A percentile compares a stretch with the other conserved stretches of the same genome.
Evolutionary conservation across 1,140 invertebrate species (phyloP).

Genomic region (Mercenaria mercenaria): DNA sequence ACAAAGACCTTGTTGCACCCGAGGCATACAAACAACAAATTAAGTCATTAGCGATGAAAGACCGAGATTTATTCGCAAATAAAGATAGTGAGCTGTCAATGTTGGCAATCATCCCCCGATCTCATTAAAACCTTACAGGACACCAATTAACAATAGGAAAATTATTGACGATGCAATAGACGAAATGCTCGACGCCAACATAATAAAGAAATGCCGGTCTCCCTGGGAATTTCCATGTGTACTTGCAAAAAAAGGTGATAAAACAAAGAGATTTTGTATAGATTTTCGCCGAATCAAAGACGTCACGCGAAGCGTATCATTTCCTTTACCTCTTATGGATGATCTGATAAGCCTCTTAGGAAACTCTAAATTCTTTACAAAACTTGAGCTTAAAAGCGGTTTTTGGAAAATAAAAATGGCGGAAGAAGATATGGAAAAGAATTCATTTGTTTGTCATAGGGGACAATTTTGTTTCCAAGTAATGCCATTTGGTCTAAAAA

Average conservation of each 20-base stretch:
- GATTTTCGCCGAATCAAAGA: background rate
- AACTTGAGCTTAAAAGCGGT: conserved; percentile 13
- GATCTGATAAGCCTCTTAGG: conserved; percentile 23
- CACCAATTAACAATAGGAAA: conserved; percentile 59
- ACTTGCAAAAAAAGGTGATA: background rate
- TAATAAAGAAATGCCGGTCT: background rate
- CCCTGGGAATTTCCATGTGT: background rate
- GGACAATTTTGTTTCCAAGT: conserved; percentile 77
- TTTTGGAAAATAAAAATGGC: conserved; percentile 24
- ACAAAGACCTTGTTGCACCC: background rate
- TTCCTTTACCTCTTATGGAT: background rate
- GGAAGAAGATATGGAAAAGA: conserved; percentile 77
- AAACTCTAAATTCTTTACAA: conserved; percentile 51
- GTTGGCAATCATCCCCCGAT: conserved; percentile 58
- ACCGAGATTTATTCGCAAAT: background rate
- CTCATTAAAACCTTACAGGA: conserved; percentile 64
- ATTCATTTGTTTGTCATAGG: conserved; percentile 69
- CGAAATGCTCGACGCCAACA: conserved; percentile 49
- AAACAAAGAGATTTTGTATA: background rate
- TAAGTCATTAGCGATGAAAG: background rate
- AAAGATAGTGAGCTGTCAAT: conserved; percentile 33
- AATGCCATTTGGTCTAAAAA: conserved; percentile 75
- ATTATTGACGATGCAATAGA: conserved; percentile 54
- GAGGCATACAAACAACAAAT: background rate
- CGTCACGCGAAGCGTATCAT: background rate